Percentiles rank a stretch among this genome's conserved stretches.
Conservation (phyloP, 92 coral and sea anemone genomes). For the Muricea muricata region DNA sequence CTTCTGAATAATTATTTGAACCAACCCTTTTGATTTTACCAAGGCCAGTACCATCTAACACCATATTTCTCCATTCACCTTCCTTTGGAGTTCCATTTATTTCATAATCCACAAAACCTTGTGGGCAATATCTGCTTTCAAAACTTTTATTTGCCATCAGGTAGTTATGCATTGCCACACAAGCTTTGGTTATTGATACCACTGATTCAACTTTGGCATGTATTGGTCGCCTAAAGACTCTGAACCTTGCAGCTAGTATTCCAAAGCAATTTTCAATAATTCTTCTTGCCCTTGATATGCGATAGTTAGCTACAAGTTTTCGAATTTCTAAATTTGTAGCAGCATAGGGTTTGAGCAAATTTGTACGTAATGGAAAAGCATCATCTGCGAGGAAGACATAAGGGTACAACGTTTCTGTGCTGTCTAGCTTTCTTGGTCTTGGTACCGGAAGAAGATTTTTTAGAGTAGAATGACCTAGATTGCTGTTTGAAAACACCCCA, state of each 20-base stretch:
- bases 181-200: slow-evolving; percentile 37
- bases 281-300: slow-evolving; percentile 16
- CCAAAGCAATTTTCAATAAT: slow-evolving; percentile 47
- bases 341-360: slow-evolving; percentile 36
- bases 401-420: slow-evolving; percentile 15
- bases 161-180: slow-evolving; percentile 44
- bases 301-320: slow-evolving; percentile 38
- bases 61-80: background rate
- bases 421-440: background rate
- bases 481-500: slow-evolving; percentile 22
- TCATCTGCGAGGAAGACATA: slow-evolving; percentile 21
- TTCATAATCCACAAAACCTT: slow-evolving; percentile 7
- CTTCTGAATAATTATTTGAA: slow-evolving; percentile 27
- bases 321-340: slow-evolving; percentile 32
- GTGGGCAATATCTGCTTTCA: slow-evolving; percentile 31
- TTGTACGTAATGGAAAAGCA: slow-evolving; percentile 32
- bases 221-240: slow-evolving; percentile 46
- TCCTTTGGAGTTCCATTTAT: no score
- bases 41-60: background rate
- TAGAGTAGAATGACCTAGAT: background rate
- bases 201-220: slow-evolving; percentile 30
- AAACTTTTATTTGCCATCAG: slow-evolving; percentile 26
- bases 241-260: slow-evolving; percentile 43
- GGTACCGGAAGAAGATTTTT: background rate
- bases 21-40: slow-evolving; percentile 6